Evolutionary conservation across 2,113 vertebrate genomes (phyloP).

Genomic region (Spea bombifrons): DNA sequence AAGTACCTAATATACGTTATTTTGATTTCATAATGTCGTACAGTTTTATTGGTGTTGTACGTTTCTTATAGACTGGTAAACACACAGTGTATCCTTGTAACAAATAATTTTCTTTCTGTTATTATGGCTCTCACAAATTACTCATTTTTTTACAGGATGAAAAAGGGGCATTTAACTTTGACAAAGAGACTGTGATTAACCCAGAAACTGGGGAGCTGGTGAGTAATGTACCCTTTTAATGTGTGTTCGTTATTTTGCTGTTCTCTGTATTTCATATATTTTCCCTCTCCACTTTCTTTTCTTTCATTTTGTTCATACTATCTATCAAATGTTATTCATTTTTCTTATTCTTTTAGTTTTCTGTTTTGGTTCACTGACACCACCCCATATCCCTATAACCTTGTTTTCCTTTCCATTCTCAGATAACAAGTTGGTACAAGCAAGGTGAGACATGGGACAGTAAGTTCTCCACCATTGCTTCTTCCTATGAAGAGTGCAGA

Average conservation of each 20-base stretch:
- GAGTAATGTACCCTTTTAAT: not conserved
- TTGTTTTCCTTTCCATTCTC: not conserved
- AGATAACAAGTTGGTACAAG: slow-evolving; percentile 86
- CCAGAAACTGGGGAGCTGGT: slow-evolving; percentile 82
- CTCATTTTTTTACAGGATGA: slow-evolving; percentile 67
- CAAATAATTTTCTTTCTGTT: not conserved
- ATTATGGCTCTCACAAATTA: not conserved
- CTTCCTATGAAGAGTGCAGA: slow-evolving; percentile 86
- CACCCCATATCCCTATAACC: not conserved
- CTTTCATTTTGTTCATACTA: not conserved
- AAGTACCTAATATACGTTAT: no score
- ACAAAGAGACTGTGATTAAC: slow-evolving; percentile 72
- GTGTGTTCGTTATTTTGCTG: not conserved
- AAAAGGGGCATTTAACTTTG: slow-evolving; percentile 80
- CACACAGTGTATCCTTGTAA: no score
- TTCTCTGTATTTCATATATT: not conserved
- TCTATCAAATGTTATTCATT: not conserved
- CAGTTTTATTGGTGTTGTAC: no score
- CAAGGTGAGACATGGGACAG: slow-evolving; percentile 88
- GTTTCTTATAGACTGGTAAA: no score
- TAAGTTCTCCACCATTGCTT: slow-evolving; percentile 86
- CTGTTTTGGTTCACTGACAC: not conserved
- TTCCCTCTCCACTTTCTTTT: not conserved
- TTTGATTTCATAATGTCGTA: no score
- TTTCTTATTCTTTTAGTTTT: not conserved